Evolutionary conservation across 2,113 vertebrate genomes (phyloP), one percentile per base, ranked within the genome.

Genomic region (Oryzias curvinotus): DNA sequence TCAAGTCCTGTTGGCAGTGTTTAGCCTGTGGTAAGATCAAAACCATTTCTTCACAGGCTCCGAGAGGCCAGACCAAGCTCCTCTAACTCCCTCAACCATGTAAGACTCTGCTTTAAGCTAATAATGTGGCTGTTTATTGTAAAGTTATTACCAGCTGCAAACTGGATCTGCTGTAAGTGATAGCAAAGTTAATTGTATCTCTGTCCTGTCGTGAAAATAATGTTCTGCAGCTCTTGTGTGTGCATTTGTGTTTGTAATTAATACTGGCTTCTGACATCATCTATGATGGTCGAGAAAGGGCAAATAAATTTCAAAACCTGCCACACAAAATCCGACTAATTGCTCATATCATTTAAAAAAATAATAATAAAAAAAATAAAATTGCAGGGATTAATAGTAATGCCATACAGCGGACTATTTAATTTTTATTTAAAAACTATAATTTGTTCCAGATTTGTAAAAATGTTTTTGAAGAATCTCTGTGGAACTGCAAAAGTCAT

Each of bases 1-100:
- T 88, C 83, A 85, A 85, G 89, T 90, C 85, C 82, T 88, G 86
- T 89, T 89, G 89, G 85, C 87, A 76, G 87, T 80, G 82, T 89
- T 90, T 89, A 86, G 87, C 87, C 89, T 84, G 86, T 89, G 86
- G 87, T 90, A 56, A 87, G 86, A 89, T 90, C 87, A 86, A 88
- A 85, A 81, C 80, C 80, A 69, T 85, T 85, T 87, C 85, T 88
- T 86, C 86, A 81, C 84, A 84, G 80, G 66, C 83, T 82, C 68
- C 7, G 36, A 77, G 75, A 87, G 86, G 85, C 85, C 86, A 82
- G 80, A 77, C 62, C 80, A 52, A 72, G 82, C 82, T 70, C 77
- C 62, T 73, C 59, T 64, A 74, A 65, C 81, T 82, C 79, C 71
- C 70, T 58, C 74, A 59, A 53, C 65, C 71, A 65, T 60, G 75